phyloP scores from a whole-genome alignment of 2,888 invertebrate genomes.

The Lasius platythorax region DNA sequence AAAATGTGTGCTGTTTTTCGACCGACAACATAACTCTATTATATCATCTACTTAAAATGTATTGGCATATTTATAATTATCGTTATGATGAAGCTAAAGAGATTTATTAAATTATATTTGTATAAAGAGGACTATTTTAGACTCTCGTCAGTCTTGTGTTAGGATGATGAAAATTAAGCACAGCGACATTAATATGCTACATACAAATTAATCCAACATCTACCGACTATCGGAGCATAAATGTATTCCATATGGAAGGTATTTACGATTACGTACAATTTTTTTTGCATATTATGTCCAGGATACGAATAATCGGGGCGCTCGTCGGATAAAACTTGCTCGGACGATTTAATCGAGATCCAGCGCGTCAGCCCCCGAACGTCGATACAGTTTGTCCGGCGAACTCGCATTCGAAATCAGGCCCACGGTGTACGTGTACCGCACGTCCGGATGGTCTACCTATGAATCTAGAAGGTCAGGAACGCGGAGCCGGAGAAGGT shows the following conservation, averaged over 20 bases:
- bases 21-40: not conserved
- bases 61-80: not conserved
- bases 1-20: not conserved
- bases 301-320: not conserved
- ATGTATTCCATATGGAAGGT: not conserved
- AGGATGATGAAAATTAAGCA: not conserved
- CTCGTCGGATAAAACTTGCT: not conserved
- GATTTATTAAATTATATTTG: not conserved
- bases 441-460: constrained; percentile 69
- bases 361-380: not conserved
- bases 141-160: not conserved
- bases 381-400: constrained; percentile 39
- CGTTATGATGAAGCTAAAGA: not conserved
- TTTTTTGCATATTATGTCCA: not conserved
- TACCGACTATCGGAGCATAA: not conserved
- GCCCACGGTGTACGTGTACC: constrained; percentile 64
- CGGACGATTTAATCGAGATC: constrained; percentile 17
- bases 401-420: constrained; percentile 66
- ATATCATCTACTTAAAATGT: not conserved
- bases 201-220: not conserved
- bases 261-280: not conserved
- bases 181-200: not conserved
- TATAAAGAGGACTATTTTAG: not conserved
- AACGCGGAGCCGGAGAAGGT: constrained; percentile 69
- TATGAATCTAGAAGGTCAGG: constrained; percentile 72